Conservation (phyloP, 1,140 invertebrate species). For the Platorchestia sp. region DNA sequence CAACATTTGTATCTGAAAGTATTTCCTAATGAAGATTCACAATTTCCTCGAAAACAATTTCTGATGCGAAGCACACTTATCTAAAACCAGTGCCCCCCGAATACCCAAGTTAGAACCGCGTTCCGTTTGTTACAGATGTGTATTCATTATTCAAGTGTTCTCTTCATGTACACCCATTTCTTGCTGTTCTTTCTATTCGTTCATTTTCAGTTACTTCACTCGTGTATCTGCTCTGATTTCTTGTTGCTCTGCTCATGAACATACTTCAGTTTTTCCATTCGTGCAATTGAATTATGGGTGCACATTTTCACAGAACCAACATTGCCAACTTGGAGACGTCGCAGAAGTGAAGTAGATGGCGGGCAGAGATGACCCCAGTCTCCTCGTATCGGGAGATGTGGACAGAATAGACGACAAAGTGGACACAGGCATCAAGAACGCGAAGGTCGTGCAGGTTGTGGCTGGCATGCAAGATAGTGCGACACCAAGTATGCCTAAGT, state of each 20-base stretch:
- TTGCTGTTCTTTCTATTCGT: no score
- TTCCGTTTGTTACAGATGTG: no score
- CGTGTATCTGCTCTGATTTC: no score
- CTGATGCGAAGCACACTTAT: not conserved
- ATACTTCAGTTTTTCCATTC: no score
- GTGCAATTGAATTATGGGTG: not conserved
- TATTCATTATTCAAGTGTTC: no score
- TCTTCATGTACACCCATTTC: no score
- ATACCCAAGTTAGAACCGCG: not conserved
- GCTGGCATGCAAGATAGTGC: not conserved
- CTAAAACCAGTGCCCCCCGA: not conserved
- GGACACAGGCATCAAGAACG: not conserved
- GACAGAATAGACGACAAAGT: not conserved
- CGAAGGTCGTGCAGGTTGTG: not conserved
- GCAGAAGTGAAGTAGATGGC: not conserved
- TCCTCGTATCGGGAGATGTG: not conserved
- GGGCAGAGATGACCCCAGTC: not conserved
- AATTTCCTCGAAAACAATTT: not conserved
- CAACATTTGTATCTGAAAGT: not conserved
- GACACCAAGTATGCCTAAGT: not conserved
- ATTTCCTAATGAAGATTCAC: not conserved
- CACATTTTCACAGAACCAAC: not conserved
- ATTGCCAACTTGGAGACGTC: not conserved
- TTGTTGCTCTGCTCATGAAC: no score
- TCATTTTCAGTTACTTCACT: no score